Evolutionary conservation across 1,140 invertebrate genomes (phyloP).

Genomic region (Scylla paramamosain): DNA sequence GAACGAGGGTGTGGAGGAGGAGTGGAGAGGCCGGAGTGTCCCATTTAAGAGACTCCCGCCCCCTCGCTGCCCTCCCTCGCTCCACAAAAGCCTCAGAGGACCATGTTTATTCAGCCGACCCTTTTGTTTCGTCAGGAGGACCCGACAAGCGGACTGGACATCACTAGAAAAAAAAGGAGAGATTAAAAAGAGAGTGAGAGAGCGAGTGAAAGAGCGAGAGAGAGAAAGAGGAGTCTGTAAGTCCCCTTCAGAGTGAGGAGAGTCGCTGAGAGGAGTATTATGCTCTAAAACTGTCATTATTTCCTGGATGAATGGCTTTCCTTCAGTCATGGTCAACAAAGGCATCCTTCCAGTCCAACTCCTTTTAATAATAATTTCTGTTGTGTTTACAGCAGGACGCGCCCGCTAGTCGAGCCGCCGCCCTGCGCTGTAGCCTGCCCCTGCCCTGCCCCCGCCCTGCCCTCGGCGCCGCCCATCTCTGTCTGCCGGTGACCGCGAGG

Average conservation of each 20-base stretch:
- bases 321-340: slow-evolving; percentile 43
- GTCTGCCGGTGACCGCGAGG: neutral
- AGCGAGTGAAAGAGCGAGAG: slow-evolving; percentile 44
- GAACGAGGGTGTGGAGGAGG: neutral
- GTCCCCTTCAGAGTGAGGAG: slow-evolving; percentile 61
- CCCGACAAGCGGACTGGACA: slow-evolving; percentile 63
- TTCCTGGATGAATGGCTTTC: slow-evolving; percentile 42
- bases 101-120: slow-evolving; percentile 56
- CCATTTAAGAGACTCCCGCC: slow-evolving; percentile 9
- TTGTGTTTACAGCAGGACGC: slow-evolving; percentile 22
- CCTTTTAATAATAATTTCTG: slow-evolving; percentile 61
- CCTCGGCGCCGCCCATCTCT: neutral
- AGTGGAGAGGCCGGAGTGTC: neutral
- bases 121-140: slow-evolving; percentile 58
- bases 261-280: slow-evolving; percentile 62
- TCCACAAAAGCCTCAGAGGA: neutral
- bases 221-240: slow-evolving; percentile 61
- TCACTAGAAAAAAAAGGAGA: slow-evolving; percentile 56
- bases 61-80: neutral
- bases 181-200: slow-evolving; percentile 51
- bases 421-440: neutral
- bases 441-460: neutral
- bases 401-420: neutral
- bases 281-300: slow-evolving; percentile 58
- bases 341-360: slow-evolving; percentile 59